These are phyloP conservation scores for Hemaris fuciformis DNA, from an alignment of 2,888 invertebrate genomes.

Conservation along the genomic window DNA sequence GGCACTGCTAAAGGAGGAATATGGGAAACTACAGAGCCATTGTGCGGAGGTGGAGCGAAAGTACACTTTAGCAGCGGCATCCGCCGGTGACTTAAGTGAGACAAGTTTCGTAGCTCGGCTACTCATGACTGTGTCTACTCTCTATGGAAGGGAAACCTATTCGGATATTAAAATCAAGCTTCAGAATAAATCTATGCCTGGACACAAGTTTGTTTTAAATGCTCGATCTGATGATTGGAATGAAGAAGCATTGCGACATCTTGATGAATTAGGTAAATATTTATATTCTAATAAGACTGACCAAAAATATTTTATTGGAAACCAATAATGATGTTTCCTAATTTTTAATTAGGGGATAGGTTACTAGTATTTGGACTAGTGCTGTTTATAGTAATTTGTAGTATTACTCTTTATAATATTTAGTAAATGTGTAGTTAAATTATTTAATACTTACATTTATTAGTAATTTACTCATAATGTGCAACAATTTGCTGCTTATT, in stretches of 20 bases:
- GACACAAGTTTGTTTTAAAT: slow-evolving; percentile 94
- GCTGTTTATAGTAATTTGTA: no score
- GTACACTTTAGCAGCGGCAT: slow-evolving; percentile 89
- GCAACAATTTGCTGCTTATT: no score
- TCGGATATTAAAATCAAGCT: slow-evolving; percentile 92
- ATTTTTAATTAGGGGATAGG: no score
- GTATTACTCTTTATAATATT: no score
- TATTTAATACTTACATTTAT: no score
- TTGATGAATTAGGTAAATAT: slow-evolving; percentile 83
- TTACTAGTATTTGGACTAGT: no score
- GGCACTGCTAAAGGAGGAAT: slow-evolving; percentile 92
- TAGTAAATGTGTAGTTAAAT: no score
- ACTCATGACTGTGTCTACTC: slow-evolving; percentile 89
- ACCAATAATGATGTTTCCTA: no score
- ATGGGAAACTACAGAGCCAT: slow-evolving; percentile 92
- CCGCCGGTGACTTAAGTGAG: slow-evolving; percentile 83
- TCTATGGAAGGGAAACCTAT: slow-evolving; percentile 90
- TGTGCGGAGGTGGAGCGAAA: slow-evolving; percentile 92
- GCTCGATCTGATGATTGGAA: slow-evolving; percentile 95
- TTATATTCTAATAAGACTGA: not conserved
- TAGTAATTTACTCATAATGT: not conserved
- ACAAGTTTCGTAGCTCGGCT: slow-evolving; percentile 93
- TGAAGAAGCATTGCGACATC: slow-evolving; percentile 85
- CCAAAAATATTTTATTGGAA: no score
- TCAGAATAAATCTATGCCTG: slow-evolving; percentile 86